Evolutionary conservation across 1,140 invertebrate genomes (phyloP).

Genomic region (Camponotus pennsylvanicus): DNA sequence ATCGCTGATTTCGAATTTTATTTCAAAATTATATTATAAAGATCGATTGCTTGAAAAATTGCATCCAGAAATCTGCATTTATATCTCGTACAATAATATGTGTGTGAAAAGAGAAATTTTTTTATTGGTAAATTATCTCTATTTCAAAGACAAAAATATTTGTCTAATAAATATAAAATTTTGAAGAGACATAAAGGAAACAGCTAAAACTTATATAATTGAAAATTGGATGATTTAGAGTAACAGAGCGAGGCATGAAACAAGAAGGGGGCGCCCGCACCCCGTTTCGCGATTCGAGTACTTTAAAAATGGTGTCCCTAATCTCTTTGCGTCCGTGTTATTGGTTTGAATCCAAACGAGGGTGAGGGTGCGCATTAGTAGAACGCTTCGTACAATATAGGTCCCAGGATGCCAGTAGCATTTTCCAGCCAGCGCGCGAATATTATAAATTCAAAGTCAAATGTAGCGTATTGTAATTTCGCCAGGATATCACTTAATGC

Average conservation of each 20-base stretch:
- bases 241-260: conserved; percentile 29
- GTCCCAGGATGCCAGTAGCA: conserved; percentile 70
- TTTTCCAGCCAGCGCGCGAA: conserved; percentile 43
- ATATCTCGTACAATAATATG: neutral
- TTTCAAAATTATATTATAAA: neutral
- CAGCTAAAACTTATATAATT: conserved; percentile 66
- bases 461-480: conserved; percentile 81
- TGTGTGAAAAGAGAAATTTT: neutral
- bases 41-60: neutral
- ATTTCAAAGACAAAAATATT: neutral
- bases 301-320: conserved; percentile 71
- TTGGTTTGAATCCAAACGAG: conserved; percentile 64
- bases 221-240: conserved; percentile 55
- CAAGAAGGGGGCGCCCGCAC: conserved; percentile 39
- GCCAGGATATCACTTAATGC: conserved; percentile 79
- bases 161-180: neutral
- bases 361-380: conserved; percentile 70
- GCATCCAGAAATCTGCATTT: neutral
- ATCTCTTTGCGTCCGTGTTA: conserved; percentile 67
- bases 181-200: neutral
- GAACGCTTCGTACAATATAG: conserved; percentile 63
- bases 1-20: conserved; percentile 2
- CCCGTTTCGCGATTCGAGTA: conserved; percentile 31
- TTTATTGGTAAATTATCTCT: neutral
- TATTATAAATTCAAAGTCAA: conserved; percentile 81